Conservation (phyloP, 2,888 invertebrate species). For the Conops quadrifasciatus region DNA sequence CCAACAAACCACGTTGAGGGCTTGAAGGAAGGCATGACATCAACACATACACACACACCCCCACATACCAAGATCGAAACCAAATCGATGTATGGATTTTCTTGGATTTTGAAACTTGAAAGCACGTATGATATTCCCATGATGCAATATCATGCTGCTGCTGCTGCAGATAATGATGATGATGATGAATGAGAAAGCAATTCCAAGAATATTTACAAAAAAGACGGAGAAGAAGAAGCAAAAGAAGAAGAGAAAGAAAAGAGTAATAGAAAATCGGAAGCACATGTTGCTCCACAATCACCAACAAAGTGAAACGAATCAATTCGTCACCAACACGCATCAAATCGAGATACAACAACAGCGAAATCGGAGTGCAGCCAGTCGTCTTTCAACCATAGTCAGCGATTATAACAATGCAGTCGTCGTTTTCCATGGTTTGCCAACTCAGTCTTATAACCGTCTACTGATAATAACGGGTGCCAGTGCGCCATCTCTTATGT, state of each 20-base stretch:
- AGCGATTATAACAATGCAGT: too few relatives aligned
- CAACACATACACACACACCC: neutral
- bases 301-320: slow-evolving; percentile 38
- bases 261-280: slow-evolving; percentile 26
- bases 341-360: neutral
- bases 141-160: slow-evolving; percentile 29
- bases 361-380: too few relatives aligned
- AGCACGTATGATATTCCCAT: slow-evolving; percentile 63
- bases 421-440: too few relatives aligned
- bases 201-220: slow-evolving; percentile 27
- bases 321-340: slow-evolving; percentile 36
- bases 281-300: slow-evolving; percentile 26
- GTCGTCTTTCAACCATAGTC: too few relatives aligned
- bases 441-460: too few relatives aligned
- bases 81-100: neutral
- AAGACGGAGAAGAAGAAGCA: neutral
- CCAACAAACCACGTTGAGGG: neutral
- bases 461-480: too few relatives aligned
- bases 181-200: neutral
- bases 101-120: neutral
- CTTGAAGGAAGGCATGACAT: neutral
- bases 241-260: slow-evolving; percentile 1
- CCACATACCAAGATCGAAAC: neutral
- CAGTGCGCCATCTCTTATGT: too few relatives aligned
- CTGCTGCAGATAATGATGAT: neutral